Evolutionary conservation across 2,113 vertebrate species (phyloP).

Genomic region (Hepsetus odoe): DNA sequence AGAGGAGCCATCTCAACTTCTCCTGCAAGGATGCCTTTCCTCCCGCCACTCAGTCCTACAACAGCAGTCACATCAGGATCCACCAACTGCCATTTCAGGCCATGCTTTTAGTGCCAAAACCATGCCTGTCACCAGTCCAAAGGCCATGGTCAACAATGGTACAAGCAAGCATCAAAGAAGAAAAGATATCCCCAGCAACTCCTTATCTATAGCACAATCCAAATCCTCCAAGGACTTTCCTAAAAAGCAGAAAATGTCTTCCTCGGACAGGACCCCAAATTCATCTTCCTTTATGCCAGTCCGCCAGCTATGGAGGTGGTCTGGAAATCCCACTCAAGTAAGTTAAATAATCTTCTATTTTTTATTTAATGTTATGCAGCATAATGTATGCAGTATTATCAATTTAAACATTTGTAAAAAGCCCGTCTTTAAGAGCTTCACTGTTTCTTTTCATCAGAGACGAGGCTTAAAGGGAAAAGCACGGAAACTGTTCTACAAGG

Average conservation of each 20-base stretch:
- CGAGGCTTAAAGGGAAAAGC: slow-evolving; percentile 97
- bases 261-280: slow-evolving; percentile 87
- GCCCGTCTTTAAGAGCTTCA: slow-evolving; percentile 20
- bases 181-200: slow-evolving; percentile 76
- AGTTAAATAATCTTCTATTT: neutral
- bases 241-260: slow-evolving; percentile 92
- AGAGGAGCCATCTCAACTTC: slow-evolving; percentile 86
- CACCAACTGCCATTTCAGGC: slow-evolving; percentile 60
- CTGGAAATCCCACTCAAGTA: slow-evolving; percentile 96
- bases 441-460: slow-evolving; percentile 73
- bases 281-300: slow-evolving; percentile 87
- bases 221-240: slow-evolving; percentile 79
- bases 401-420: neutral
- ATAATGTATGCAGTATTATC: neutral
- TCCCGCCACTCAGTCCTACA: slow-evolving; percentile 87
- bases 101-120: slow-evolving; percentile 84
- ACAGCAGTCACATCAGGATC: slow-evolving; percentile 78
- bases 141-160: slow-evolving; percentile 68
- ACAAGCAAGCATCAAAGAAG: slow-evolving; percentile 70
- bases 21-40: slow-evolving; percentile 85
- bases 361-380: neutral
- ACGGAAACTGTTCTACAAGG: slow-evolving; percentile 97
- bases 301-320: slow-evolving; percentile 96
- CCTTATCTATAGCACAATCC: slow-evolving; percentile 57
- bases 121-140: slow-evolving; percentile 69